Evolutionary conservation across 2,888 invertebrate genomes (phyloP).

Genomic region (Leptopilina myrica): DNA sequence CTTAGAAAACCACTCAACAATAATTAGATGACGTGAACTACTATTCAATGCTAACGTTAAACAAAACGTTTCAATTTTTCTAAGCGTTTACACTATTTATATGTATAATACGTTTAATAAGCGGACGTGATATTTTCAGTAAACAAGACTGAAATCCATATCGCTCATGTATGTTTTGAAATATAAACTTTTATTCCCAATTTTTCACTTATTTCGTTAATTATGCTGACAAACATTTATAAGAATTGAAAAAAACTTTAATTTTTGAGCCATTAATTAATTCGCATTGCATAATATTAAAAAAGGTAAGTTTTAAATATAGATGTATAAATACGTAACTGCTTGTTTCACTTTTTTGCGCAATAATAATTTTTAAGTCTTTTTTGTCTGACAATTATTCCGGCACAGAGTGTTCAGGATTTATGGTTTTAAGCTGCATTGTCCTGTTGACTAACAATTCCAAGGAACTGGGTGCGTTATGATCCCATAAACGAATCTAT

Average conservation of each 20-base stretch:
- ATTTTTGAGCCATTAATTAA: too few relatives aligned
- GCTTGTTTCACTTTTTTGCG: too few relatives aligned
- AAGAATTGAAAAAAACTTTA: too few relatives aligned
- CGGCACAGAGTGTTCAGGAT: constrained; percentile 55
- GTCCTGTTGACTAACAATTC: constrained; percentile 23
- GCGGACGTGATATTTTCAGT: constrained; percentile 24
- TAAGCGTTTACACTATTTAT: not conserved
- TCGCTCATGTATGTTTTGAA: not conserved
- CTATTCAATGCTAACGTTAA: constrained; percentile 10
- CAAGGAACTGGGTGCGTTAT: constrained; percentile 60
- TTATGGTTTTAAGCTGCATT: constrained; percentile 54
- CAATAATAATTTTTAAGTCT: too few relatives aligned
- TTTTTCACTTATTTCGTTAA: not conserved
- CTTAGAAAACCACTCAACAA: constrained; percentile 25
- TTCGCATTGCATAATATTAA: too few relatives aligned
- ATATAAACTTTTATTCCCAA: constrained; percentile 18
- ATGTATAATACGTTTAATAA: not conserved
- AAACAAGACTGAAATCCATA: constrained; percentile 19
- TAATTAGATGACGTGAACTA: constrained; percentile 21
- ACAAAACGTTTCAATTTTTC: not conserved
- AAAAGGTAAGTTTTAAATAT: too few relatives aligned
- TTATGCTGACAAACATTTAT: too few relatives aligned
- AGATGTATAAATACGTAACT: too few relatives aligned
- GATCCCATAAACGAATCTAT: constrained; percentile 69
- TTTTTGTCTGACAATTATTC: too few relatives aligned